A percentile compares a stretch with the other conserved stretches of the same genome.
Evolutionary conservation across 2,888 invertebrate species (phyloP).

Genomic region (Acleris literana): DNA sequence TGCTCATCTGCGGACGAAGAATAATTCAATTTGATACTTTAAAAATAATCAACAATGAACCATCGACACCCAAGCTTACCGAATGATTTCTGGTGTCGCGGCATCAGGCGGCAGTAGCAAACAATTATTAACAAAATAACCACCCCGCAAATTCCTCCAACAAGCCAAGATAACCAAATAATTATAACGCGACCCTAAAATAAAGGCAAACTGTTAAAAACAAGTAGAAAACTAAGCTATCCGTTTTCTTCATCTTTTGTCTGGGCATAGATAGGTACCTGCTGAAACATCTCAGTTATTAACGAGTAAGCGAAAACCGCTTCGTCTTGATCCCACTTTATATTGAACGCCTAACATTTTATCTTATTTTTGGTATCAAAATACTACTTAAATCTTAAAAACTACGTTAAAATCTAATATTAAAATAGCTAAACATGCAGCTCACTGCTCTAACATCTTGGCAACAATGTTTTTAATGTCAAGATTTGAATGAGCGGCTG

Average conservation of each 20-base stretch:
- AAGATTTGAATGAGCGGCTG: conserved; percentile 3
- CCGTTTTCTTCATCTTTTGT: conserved; percentile 53
- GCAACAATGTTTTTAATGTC: conserved; percentile 12
- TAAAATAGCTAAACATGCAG: conserved; percentile 45
- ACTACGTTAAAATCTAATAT: conserved; percentile 47
- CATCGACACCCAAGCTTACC: conserved; percentile 69
- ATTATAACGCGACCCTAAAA: conserved; percentile 80
- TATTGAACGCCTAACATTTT: conserved; percentile 67
- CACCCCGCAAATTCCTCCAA: conserved; percentile 86
- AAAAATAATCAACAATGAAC: not conserved
- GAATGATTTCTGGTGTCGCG: conserved; percentile 87
- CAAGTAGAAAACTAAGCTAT: conserved; percentile 36
- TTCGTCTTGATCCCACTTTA: conserved; percentile 61
- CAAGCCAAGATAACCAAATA: conserved; percentile 82
- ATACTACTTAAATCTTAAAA: conserved; percentile 53
- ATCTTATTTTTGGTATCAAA: conserved; percentile 49
- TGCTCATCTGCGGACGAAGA: conserved; percentile 67
- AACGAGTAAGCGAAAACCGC: conserved; percentile 66
- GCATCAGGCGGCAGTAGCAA: conserved; percentile 88
- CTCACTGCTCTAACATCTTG: conserved; percentile 42
- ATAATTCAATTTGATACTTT: not conserved
- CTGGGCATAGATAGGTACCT: conserved; percentile 55
- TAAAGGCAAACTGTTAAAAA: conserved; percentile 39
- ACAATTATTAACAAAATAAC: conserved; percentile 85
- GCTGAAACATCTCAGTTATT: conserved; percentile 79